phyloP scores from a whole-genome alignment of 1,140 invertebrate genomes.

The Meloidogyne floridensis region DNA sequence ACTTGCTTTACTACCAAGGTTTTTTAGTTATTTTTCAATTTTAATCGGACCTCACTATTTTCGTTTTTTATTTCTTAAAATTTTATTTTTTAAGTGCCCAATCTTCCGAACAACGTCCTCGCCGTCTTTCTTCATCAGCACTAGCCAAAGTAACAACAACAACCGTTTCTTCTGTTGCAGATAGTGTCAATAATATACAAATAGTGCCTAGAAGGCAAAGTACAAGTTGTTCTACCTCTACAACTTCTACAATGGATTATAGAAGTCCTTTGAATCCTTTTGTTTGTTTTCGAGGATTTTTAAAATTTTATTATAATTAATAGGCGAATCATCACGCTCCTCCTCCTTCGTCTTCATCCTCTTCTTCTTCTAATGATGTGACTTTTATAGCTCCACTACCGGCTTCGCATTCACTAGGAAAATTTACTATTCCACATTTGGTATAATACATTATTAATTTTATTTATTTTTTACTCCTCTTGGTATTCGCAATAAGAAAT shows the following conservation, averaged over 20 bases:
- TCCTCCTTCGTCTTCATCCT: neutral
- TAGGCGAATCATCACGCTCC: neutral
- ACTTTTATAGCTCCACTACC: neutral
- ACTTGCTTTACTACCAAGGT: constrained; percentile 15
- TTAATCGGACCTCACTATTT: neutral
- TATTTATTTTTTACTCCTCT: neutral
- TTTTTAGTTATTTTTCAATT: neutral
- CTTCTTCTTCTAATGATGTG: neutral
- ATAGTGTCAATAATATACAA: neutral
- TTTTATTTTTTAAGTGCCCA: constrained; percentile 22
- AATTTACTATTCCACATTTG: constrained; percentile 17
- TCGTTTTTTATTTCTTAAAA: neutral
- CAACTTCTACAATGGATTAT: neutral
- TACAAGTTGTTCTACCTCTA: neutral
- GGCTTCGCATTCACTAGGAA: neutral
- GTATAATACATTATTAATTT: neutral
- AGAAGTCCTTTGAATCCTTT: constrained; percentile 1
- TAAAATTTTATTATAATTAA: neutral
- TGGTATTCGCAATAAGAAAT: too few relatives aligned
- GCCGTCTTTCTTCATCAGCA: constrained; percentile 24
- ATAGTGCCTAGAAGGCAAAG: neutral
- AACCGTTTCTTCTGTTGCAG: neutral
- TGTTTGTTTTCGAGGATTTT: neutral
- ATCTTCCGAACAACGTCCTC: constrained; percentile 29
- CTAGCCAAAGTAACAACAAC: neutral